These are phyloP conservation scores for Hippoglossus stenolepis DNA, from an alignment of 2,113 vertebrate genomes.

Conservation along the genomic window DNA sequence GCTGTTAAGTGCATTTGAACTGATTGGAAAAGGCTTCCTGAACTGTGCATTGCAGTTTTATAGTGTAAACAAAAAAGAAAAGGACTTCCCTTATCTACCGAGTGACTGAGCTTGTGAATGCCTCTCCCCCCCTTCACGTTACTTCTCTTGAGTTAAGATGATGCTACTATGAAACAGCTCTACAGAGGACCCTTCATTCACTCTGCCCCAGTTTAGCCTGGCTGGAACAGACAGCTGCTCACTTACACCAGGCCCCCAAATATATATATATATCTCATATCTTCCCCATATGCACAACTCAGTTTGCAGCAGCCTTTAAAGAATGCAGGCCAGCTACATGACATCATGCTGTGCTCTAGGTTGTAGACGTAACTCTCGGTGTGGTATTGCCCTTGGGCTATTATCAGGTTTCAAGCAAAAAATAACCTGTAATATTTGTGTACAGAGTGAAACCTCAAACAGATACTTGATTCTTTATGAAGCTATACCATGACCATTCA, in stretches of 20 bases:
- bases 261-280: background rate
- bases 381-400: too few relatives aligned
- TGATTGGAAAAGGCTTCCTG: background rate
- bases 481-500: background rate
- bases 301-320: conserved; percentile 19
- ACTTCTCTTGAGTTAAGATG: conserved; percentile 4
- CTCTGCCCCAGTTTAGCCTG: conserved; percentile 19
- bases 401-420: too few relatives aligned
- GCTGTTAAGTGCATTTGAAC: background rate
- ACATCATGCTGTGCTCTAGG: conserved; percentile 2
- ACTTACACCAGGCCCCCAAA: conserved; percentile 4
- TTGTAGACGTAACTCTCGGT: too few relatives aligned
- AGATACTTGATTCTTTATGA: background rate
- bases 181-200: background rate
- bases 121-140: conserved; percentile 8
- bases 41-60: background rate
- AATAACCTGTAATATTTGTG: too few relatives aligned
- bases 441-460: too few relatives aligned
- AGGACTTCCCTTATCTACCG: background rate
- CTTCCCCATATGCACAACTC: conserved; percentile 1
- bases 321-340: background rate
- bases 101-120: background rate
- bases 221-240: conserved; percentile 53
- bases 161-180: background rate
- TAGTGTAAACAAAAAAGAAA: background rate